Percentiles rank a stretch among this genome's conserved stretches.
phyloP scores from a whole-genome alignment of 2,797 vertebrate species.

The Iguana delicatissima region DNA sequence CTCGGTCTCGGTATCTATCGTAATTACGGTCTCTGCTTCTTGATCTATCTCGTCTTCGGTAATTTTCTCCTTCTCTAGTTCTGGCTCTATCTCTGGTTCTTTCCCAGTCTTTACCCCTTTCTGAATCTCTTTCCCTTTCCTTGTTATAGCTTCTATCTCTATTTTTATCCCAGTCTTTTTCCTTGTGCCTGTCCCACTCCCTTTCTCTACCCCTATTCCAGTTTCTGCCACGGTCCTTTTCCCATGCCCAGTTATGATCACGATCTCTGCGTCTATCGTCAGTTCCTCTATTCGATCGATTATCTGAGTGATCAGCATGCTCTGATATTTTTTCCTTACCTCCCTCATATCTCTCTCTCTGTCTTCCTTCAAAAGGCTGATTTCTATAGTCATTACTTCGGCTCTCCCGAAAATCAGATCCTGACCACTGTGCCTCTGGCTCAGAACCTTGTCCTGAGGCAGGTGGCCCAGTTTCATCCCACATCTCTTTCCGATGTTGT shows the following conservation, averaged over 20 bases:
- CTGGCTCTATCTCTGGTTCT: conserved; percentile 77
- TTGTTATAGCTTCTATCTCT: conserved; percentile 76
- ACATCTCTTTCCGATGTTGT: conserved; percentile 78
- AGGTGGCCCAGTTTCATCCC: conserved; percentile 79
- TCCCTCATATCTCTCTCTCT: conserved; percentile 87
- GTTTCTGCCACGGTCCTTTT: conserved; percentile 80
- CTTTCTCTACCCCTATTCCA: conserved; percentile 88
- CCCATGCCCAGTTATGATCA: conserved; percentile 87
- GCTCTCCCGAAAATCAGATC: conserved; percentile 81
- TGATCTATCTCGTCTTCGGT: conserved; percentile 82
- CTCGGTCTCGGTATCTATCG: conserved; percentile 80
- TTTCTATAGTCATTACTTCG: conserved; percentile 85
- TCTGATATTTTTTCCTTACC: conserved; percentile 81
- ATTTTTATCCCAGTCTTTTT: conserved; percentile 81
- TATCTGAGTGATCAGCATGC: conserved; percentile 80
- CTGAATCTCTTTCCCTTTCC: conserved; percentile 73
- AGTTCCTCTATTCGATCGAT: conserved; percentile 82
- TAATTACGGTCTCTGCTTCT: conserved; percentile 80
- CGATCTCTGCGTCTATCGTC: conserved; percentile 91
- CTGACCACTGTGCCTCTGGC: conserved; percentile 85
- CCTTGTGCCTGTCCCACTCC: conserved; percentile 82
- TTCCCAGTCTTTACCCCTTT: conserved; percentile 78
- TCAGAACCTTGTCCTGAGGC: conserved; percentile 80
- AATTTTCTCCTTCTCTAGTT: conserved; percentile 81
- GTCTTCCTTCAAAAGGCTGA: conserved; percentile 81